Evolutionary conservation across 2,113 vertebrate species (phyloP).

Genomic region (Himantopus leucocephalus): DNA sequence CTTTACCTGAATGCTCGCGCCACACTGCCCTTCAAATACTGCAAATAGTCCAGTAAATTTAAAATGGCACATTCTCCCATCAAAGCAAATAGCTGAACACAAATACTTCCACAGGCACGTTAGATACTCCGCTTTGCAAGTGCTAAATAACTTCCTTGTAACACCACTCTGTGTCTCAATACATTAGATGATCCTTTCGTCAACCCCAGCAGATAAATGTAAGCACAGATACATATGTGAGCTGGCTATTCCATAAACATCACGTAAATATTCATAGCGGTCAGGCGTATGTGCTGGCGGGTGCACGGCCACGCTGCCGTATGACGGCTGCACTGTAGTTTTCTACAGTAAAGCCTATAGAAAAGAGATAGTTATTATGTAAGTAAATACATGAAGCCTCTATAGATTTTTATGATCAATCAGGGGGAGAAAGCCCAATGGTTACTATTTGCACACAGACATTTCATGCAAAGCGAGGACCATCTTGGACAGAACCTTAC

Average conservation of each 20-base stretch:
- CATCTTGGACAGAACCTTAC: neutral
- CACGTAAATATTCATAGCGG: fast-evolving
- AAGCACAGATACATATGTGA: neutral
- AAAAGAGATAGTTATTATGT: neutral
- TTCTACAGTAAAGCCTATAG: neutral
- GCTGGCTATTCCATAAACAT: neutral
- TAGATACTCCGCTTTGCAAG: neutral
- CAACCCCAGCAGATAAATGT: neutral
- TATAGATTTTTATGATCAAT: neutral
- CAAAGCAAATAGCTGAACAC: neutral
- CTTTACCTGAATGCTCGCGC: neutral
- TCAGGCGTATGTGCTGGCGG: neutral
- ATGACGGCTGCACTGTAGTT: neutral
- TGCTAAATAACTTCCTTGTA: neutral
- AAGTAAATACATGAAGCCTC: neutral
- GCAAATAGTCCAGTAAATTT: neutral
- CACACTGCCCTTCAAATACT: neutral
- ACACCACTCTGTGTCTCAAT: neutral
- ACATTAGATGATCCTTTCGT: neutral
- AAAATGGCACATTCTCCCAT: neutral
- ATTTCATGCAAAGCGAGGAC: neutral
- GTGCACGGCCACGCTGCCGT: neutral
- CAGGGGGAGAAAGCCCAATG: neutral
- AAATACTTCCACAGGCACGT: neutral
- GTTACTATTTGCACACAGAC: neutral